Evolutionary conservation across 2,888 invertebrate species (phyloP).

Genomic region (Scrobipalpa atriplicella): DNA sequence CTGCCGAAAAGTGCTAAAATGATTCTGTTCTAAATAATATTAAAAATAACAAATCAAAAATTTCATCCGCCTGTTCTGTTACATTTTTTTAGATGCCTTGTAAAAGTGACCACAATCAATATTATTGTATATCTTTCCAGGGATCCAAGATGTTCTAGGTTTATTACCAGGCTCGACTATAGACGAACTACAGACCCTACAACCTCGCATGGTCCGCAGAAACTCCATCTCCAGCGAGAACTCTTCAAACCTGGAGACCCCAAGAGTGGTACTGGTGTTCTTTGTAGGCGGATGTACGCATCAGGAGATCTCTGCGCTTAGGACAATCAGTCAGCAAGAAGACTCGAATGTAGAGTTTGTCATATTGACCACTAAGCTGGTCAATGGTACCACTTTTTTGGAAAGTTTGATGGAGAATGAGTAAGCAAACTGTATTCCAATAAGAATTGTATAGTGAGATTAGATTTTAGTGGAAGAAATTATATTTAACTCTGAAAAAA

Average conservation of each 20-base stretch:
- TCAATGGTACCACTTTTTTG: conserved; percentile 94
- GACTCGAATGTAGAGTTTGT: conserved; percentile 94
- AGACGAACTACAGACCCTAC: conserved; percentile 85
- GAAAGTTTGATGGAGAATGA: conserved; percentile 86
- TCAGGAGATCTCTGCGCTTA: conserved; percentile 93
- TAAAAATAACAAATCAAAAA: no score
- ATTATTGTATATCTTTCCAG: conserved; percentile 48
- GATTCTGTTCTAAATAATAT: no score
- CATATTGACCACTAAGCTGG: conserved; percentile 94
- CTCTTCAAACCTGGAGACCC: conserved; percentile 81
- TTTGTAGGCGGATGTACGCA: conserved; percentile 99
- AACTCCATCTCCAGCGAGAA: conserved; percentile 83
- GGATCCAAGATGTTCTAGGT: conserved; percentile 92
- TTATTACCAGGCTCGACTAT: conserved; percentile 91
- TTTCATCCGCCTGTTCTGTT: no score
- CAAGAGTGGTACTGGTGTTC: conserved; percentile 93
- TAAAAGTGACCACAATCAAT: no score
- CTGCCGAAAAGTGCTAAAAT: no score
- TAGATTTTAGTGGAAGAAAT: neutral
- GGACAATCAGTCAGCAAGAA: conserved; percentile 89
- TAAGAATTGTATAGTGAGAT: neutral
- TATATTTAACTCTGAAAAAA: neutral
- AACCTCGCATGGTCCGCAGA: conserved; percentile 81
- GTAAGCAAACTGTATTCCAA: conserved; percentile 33
- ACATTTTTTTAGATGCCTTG: no score